These are phyloP conservation scores for Montifringilla adamsi DNA, from an alignment of 2,113 vertebrate genomes.

Conservation along the genomic window DNA sequence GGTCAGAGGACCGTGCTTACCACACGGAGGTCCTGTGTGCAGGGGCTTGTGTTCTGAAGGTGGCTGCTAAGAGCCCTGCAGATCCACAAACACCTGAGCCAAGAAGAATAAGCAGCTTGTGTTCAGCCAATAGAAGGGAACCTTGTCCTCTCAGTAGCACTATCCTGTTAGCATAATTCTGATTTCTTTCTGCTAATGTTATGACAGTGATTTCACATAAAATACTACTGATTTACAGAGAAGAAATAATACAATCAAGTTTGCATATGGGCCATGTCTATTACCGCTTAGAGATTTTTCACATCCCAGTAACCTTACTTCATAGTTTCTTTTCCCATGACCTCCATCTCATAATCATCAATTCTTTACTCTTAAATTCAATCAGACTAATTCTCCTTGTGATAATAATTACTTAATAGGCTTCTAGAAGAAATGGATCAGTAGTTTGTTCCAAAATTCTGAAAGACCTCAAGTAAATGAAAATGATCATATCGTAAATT, in stretches of 20 bases:
- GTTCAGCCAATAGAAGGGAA: not conserved
- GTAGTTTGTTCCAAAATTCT: slow-evolving; percentile 56
- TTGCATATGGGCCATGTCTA: not conserved
- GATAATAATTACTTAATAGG: slow-evolving; percentile 55
- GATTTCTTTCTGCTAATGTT: not conserved
- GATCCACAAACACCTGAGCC: not conserved
- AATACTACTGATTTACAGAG: not conserved
- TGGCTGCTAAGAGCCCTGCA: not conserved
- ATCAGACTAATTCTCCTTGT: slow-evolving; percentile 21
- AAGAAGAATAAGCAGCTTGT: not conserved
- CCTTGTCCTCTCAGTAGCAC: not conserved
- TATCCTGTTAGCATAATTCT: not conserved
- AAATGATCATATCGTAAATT: slow-evolving; percentile 44
- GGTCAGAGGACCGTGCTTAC: not conserved
- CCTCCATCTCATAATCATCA: slow-evolving; percentile 29
- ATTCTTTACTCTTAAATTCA: slow-evolving; percentile 44
- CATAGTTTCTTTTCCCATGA: not conserved
- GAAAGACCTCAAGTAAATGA: slow-evolving; percentile 55
- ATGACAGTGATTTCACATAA: not conserved
- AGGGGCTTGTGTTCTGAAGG: not conserved
- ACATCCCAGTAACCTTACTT: slow-evolving; percentile 22
- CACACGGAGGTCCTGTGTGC: fast-evolving
- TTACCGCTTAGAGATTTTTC: slow-evolving; percentile 11
- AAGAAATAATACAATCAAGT: not conserved
- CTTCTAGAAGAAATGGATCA: slow-evolving; percentile 46